phyloP scores from a whole-genome alignment of 2,113 vertebrate genomes.

The Phoenicopterus ruber region DNA sequence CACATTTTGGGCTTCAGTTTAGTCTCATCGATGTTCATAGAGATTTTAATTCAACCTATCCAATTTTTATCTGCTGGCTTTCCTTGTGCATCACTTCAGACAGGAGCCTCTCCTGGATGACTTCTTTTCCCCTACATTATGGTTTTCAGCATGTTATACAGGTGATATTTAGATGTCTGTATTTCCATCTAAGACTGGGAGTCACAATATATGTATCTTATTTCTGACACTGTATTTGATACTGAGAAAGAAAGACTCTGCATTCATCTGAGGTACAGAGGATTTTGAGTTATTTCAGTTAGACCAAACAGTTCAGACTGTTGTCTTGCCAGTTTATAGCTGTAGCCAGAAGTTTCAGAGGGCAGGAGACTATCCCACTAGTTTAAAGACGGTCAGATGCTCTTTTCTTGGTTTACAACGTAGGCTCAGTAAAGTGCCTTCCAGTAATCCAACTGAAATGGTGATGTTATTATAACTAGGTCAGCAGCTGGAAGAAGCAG shows the following conservation, averaged over 20 bases:
- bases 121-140: not conserved
- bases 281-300: not conserved
- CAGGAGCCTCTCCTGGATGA: not conserved
- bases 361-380: not conserved
- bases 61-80: not conserved
- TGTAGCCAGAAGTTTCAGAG: not conserved
- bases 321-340: not conserved
- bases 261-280: not conserved
- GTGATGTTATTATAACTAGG: not conserved
- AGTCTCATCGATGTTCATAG: not conserved
- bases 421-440: not conserved
- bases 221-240: not conserved
- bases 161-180: not conserved
- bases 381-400: not conserved
- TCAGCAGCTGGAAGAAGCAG: not conserved
- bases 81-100: not conserved
- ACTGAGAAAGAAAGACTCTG: not conserved
- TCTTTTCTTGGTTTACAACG: not conserved
- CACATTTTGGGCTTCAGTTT: not conserved
- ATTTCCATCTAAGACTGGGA: not conserved
- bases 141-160: not conserved
- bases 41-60: not conserved
- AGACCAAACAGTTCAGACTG: not conserved
- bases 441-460: not conserved
- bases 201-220: not conserved